Conservation (phyloP, 2,113 vertebrate genomes). For the Menura novaehollandiae region DNA sequence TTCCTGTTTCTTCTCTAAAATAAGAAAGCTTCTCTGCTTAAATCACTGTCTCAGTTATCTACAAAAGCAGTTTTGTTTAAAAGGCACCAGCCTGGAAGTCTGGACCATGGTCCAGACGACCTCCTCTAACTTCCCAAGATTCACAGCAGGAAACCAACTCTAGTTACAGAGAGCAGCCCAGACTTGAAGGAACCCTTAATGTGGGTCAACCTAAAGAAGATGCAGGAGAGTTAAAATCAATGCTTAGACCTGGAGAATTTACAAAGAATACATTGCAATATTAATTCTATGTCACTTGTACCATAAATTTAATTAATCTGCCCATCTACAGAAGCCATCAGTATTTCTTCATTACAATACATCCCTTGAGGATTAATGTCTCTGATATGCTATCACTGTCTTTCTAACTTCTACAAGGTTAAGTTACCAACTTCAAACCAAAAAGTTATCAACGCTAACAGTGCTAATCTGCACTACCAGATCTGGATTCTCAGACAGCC, state of each 20-base stretch:
- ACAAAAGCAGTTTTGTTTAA: neutral
- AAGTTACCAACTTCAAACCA: neutral
- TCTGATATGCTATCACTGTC: neutral
- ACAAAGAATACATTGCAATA: neutral
- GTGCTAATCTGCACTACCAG: neutral
- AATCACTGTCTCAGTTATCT: neutral
- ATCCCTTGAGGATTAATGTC: neutral
- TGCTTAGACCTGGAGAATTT: neutral
- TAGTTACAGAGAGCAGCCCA: neutral
- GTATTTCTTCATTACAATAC: neutral
- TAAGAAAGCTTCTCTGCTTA: neutral
- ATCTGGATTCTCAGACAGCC: neutral
- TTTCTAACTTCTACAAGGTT: neutral
- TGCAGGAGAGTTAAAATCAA: neutral
- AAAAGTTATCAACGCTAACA: neutral
- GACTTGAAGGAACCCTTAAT: neutral
- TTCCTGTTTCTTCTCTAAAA: slow-evolving; percentile 30
- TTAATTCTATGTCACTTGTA: neutral
- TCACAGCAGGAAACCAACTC: neutral
- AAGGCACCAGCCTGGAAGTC: neutral
- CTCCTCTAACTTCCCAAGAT: neutral
- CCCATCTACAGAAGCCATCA: neutral
- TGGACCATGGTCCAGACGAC: neutral
- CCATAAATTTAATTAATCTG: neutral
- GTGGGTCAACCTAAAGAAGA: neutral